These are phyloP conservation scores for Eclectus roratus DNA, from an alignment of 2,113 vertebrate genomes.

Conservation along the genomic window DNA sequence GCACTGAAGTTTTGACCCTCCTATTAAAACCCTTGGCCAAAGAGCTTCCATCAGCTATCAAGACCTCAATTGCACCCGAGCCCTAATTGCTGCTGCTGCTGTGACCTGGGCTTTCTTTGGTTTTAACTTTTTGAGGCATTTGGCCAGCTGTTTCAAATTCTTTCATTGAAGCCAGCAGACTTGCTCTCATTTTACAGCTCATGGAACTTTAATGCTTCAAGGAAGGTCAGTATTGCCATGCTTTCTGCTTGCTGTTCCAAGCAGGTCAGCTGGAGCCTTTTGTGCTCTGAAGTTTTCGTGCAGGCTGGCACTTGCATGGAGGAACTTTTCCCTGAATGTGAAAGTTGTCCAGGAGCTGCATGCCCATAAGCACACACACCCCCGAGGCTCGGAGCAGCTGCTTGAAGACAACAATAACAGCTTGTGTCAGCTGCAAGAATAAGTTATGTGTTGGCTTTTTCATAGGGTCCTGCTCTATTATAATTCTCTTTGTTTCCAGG, in stretches of 20 bases:
- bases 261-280: neutral
- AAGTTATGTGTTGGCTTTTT: neutral
- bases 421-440: neutral
- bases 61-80: neutral
- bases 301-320: neutral
- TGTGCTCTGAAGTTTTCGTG: neutral
- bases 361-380: neutral
- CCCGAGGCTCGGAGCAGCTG: neutral
- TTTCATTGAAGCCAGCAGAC: neutral
- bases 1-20: neutral
- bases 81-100: neutral
- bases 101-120: neutral
- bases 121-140: neutral
- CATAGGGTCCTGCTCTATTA: neutral
- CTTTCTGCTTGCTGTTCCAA: neutral
- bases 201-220: fast-evolving
- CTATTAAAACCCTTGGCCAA: neutral
- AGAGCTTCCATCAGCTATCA: neutral
- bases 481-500: neutral
- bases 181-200: neutral
- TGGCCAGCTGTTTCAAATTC: neutral
- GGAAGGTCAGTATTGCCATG: fast-evolving
- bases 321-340: neutral
- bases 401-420: neutral
- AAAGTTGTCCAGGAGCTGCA: neutral